These are phyloP conservation scores for Drosophila nigricruria DNA, from an alignment of 2,888 invertebrate genomes.

Conservation along the genomic window DNA sequence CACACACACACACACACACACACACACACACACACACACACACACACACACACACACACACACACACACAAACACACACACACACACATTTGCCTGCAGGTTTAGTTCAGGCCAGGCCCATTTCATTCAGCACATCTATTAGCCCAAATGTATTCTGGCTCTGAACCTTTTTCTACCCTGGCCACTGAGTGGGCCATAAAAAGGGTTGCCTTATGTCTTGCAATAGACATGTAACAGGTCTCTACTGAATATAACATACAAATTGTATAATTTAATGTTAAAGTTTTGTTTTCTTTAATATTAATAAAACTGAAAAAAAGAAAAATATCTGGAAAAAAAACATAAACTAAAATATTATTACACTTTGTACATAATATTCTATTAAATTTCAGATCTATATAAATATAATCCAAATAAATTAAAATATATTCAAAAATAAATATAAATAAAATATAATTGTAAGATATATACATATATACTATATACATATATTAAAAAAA, in stretches of 20 bases:
- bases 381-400: no score
- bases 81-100: constrained; percentile 42
- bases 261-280: background rate
- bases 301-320: background rate
- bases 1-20: constrained; percentile 27
- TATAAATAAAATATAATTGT: no score
- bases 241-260: background rate
- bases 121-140: constrained; percentile 77
- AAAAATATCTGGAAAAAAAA: no score
- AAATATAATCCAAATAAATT: no score
- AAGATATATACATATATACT: no score
- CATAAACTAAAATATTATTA: no score
- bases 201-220: background rate
- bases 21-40: constrained; percentile 39
- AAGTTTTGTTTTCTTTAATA: background rate
- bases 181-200: background rate
- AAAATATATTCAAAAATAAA: no score
- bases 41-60: constrained; percentile 43
- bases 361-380: no score
- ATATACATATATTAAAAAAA: no score
- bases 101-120: constrained; percentile 45
- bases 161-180: constrained; percentile 47
- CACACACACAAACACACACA: constrained; percentile 37
- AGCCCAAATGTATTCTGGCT: constrained; percentile 67
- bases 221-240: background rate